Evolutionary conservation across 2,113 vertebrate genomes (phyloP), one percentile per base, ranked within the genome.

Genomic region (Marcusenius ussheri): DNA sequence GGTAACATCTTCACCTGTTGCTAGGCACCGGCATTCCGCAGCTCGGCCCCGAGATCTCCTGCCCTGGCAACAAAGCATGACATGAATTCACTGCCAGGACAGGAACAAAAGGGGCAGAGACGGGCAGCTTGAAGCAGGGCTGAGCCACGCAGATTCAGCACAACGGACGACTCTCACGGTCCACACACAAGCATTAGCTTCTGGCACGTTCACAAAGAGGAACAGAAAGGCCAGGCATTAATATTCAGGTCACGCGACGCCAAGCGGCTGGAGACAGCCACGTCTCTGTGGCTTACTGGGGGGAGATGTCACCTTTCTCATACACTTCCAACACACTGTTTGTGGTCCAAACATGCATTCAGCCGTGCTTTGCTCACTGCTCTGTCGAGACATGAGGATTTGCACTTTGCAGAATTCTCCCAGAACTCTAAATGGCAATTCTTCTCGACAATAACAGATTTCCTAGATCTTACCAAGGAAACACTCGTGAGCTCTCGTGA

Each of bases 11-110:
- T 92, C 87, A 92, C 91, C 90, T 92, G 91, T 93, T 93, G 92
- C 93, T 94, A 92, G 91, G 93, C 92, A 91, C 91, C 91, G 49
- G 90, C 83, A 89, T 88, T 91, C 89, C 89, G 66, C 50, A 87
- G 89, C 89, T 91, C 49, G 85, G 88, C 84, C 83, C 88, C 46
- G 42, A 87, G 62, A 90, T 80, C 83, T 87, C 84, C 89, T 74
- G 53, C 77, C 58, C 66, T 5, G 62, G 47, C 62, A 74, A 91
- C 88, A 90, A 86, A 89, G 77, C n/a, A 56, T 70, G 42, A 74
- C 45, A 89, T 89, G 45, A 51, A 91, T 89, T 62, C 50, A 21
- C 15, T 45, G 88, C 88, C 70, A 58, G 66, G 83, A 27, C 35
- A 51, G n/a, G 45, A 84, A 83, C 83, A 85, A 90, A 58, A 51